A percentile compares a stretch with the other conserved stretches of the same genome.
These are phyloP conservation scores for Oasisia sp. DNA, from an alignment of 2,888 invertebrate species.

Conservation along the genomic window DNA sequence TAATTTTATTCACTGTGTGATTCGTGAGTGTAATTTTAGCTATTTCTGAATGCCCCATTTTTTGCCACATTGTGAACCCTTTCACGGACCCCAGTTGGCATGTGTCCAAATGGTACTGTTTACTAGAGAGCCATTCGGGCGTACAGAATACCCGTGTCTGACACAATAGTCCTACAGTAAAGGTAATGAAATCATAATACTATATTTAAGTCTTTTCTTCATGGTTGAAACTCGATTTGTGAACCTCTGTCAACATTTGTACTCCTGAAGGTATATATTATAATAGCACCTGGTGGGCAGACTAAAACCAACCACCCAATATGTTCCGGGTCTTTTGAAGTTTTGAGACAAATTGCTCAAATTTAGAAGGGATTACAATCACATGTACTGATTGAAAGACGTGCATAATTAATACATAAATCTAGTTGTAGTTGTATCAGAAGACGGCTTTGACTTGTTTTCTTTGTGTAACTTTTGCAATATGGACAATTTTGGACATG, in stretches of 20 bases:
- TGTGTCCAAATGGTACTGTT: background rate
- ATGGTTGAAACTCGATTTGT: background rate
- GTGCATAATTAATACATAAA: too few species aligned
- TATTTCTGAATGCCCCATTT: background rate
- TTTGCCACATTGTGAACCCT: background rate
- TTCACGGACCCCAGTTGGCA: background rate
- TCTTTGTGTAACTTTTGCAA: background rate
- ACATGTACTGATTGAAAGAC: too few species aligned
- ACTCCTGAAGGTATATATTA: background rate
- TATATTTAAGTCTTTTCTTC: background rate
- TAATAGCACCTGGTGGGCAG: background rate
- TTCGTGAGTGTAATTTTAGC: background rate
- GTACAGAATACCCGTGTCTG: background rate
- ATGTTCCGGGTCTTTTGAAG: background rate
- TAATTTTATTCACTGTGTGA: background rate
- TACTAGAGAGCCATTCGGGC: background rate
- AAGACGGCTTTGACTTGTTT: background rate
- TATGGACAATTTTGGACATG: background rate
- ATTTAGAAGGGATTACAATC: background rate
- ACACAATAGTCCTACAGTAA: background rate
- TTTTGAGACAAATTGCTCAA: background rate
- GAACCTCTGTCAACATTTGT: background rate
- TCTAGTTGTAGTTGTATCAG: background rate
- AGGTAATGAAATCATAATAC: slow-evolving; percentile 6
- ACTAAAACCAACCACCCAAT: background rate